These are phyloP conservation scores for Grus americana DNA, from an alignment of 2,113 vertebrate species.

Conservation along the genomic window DNA sequence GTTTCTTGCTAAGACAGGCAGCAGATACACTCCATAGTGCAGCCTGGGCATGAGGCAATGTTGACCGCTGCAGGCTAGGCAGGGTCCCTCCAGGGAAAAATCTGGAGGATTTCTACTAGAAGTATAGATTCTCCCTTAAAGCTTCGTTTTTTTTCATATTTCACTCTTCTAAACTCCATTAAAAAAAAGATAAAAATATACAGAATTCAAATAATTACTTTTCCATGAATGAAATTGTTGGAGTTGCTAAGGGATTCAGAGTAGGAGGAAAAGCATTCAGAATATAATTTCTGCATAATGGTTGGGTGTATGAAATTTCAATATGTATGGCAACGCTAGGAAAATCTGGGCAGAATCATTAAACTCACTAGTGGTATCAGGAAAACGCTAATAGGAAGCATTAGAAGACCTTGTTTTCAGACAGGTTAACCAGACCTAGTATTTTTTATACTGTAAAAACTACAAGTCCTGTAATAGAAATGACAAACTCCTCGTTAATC, in stretches of 20 bases:
- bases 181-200: slow-evolving; percentile 16
- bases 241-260: neutral
- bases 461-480: neutral
- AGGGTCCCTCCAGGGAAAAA: neutral
- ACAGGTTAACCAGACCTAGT: neutral
- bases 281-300: neutral
- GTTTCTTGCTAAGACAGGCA: neutral
- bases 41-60: neutral
- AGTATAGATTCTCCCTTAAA: neutral
- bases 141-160: neutral
- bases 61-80: neutral
- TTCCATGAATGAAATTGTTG: neutral
- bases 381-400: neutral
- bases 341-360: neutral
- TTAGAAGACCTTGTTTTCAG: neutral
- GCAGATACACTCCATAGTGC: neutral
- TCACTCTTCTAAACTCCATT: neutral
- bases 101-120: neutral
- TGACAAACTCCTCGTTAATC: neutral
- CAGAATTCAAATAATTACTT: slow-evolving; percentile 3
- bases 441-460: neutral
- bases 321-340: neutral
- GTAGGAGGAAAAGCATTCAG: slow-evolving; percentile 5
- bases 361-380: neutral
- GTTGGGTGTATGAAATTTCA: neutral